Evolutionary conservation across 1,140 invertebrate genomes (phyloP), one percentile per base, ranked within the genome.

Genomic region (Phthorimaea operculella): DNA sequence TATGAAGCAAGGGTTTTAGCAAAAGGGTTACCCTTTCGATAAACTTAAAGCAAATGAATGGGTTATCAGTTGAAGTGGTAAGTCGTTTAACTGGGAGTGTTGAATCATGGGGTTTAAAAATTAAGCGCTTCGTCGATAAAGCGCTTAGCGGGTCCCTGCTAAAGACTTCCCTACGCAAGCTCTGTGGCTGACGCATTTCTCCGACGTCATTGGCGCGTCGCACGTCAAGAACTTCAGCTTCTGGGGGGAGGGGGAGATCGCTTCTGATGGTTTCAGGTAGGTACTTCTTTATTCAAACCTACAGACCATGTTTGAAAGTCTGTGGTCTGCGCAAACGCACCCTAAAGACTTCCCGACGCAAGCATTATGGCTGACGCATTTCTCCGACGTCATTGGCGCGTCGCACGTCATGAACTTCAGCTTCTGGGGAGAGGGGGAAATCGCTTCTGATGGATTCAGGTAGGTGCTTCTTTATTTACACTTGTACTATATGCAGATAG

Each of bases 371-470:
- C 84, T 98, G 60, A 96, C 97, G 0, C 98, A 99, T 81, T 99
- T 99, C 86, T 99, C 97, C 10, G 98, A 99, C 83, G 90, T 99
- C 18, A 95, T 99, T 63, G 98, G 98, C 0, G 98, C 96, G 6
- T 94, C 95, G 0, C 98, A 99, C 74, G 92, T 92, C 47, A 88
- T 89, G 0, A 94, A 95, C 70, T 99, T 97, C 74, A 90, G 90
- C 10, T 95, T 99, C 69, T 99, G 98, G 98, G 93, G 95, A 9
- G 94, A 96, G 69, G 96, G 96, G 28, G 91, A 93, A 50, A 89
- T 93, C 55, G 94, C 98, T 7, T 93, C 21, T 28, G 21, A 28
- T 6, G 21, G 21, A 28, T 28, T 28, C 21, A 28, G 21, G 21
- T 28, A 28, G 2, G 21, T 28, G 2, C 2, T 28, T 28, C 2